These are phyloP conservation scores for Dendrolimus houi DNA, from an alignment of 2,888 invertebrate genomes.

Conservation along the genomic window DNA sequence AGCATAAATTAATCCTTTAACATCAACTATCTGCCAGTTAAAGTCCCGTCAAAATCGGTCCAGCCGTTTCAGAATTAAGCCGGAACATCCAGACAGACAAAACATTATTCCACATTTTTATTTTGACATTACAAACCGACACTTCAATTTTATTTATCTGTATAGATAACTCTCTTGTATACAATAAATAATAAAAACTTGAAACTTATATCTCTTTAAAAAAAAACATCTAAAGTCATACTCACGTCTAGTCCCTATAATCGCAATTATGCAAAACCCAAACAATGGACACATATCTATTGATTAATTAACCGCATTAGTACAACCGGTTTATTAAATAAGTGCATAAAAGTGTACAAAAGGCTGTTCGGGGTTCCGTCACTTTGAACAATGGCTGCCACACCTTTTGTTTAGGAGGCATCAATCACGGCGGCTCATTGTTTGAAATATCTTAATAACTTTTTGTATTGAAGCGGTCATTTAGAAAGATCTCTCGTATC, in stretches of 20 bases:
- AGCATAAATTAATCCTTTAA: no score
- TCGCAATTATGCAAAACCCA: slow-evolving; percentile 24
- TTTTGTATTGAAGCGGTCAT: slow-evolving; percentile 67
- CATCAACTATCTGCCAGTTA: no score
- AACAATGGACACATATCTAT: slow-evolving; percentile 34
- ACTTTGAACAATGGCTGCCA: slow-evolving; percentile 47
- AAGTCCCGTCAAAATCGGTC: no score
- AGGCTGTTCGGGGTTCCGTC: slow-evolving; percentile 20
- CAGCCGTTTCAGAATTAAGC: no score
- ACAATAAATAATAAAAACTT: no score
- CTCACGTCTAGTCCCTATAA: slow-evolving; percentile 15
- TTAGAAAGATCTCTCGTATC: slow-evolving; percentile 65
- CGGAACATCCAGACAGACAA: no score
- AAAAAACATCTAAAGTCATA: slow-evolving; percentile 11
- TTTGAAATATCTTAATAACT: slow-evolving; percentile 72
- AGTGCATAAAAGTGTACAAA: slow-evolving; percentile 49
- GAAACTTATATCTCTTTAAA: no score
- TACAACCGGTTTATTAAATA: slow-evolving; percentile 60
- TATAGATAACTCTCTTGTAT: no score
- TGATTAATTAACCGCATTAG: slow-evolving; percentile 66
- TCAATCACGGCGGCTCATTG: slow-evolving; percentile 63
- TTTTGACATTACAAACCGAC: no score
- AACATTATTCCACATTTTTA: no score
- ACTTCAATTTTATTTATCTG: no score
- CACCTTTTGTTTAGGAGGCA: slow-evolving; percentile 62